Conservation (phyloP, 2,797 vertebrate species). For the Aulostomus chinensis region DNA sequence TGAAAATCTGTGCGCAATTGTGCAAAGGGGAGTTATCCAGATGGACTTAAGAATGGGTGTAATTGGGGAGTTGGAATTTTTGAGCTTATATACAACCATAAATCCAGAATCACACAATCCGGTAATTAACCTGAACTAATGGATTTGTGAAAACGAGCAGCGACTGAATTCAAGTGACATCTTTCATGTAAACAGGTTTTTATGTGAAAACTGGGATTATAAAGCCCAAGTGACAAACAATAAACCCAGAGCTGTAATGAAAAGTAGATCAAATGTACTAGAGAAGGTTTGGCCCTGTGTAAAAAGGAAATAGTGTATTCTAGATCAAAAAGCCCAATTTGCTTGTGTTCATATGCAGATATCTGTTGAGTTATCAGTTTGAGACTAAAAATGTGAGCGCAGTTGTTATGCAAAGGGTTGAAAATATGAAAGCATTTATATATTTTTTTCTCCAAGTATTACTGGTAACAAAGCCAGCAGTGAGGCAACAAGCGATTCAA, state of each 20-base stretch:
- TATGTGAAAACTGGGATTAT: too few relatives aligned
- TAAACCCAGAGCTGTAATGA: too few relatives aligned
- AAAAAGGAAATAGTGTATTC: too few relatives aligned
- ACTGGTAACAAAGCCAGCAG: slow-evolving; percentile 14
- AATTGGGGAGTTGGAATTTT: slow-evolving; percentile 28
- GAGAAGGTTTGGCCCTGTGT: too few relatives aligned
- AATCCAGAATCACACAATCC: background rate
- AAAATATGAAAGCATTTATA: slow-evolving; percentile 9
- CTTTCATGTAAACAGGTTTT: background rate
- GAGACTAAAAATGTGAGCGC: too few relatives aligned
- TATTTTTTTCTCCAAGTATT: background rate
- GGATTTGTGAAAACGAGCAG: background rate
- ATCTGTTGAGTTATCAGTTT: too few relatives aligned
- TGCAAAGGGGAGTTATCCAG: slow-evolving; percentile 19
- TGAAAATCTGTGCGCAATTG: slow-evolving; percentile 5
- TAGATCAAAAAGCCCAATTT: too few relatives aligned
- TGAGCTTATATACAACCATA: slow-evolving; percentile 14
- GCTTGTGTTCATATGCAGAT: too few relatives aligned
- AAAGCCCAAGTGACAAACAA: too few relatives aligned
- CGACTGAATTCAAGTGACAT: background rate
- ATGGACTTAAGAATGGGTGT: too few relatives aligned
- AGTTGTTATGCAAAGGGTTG: too few relatives aligned
- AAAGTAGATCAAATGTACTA: too few relatives aligned
- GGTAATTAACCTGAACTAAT: slow-evolving; percentile 1
- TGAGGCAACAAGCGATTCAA: slow-evolving; percentile 26